Conservation (phyloP, 2,113 vertebrate species). For the Microcebus lehilahytsara region DNA sequence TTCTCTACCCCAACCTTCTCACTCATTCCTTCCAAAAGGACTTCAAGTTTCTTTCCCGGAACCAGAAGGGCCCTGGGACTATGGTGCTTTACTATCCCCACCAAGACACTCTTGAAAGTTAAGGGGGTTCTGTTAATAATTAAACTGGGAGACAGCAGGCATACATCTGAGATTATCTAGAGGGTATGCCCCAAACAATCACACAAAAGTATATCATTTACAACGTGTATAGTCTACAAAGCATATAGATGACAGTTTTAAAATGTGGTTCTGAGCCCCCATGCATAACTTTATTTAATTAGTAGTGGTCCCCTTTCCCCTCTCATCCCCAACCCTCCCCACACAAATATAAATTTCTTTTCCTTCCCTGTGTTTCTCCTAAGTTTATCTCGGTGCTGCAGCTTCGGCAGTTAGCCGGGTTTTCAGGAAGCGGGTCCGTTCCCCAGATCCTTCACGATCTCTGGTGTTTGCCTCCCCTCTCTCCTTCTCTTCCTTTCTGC, state of each 20-base stretch:
- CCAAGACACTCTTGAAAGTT: not conserved
- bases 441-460: not conserved
- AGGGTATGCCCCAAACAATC: not conserved
- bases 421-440: not conserved
- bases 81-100: not conserved
- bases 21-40: not conserved
- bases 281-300: not conserved
- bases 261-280: not conserved
- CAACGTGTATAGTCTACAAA: not conserved
- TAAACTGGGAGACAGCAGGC: not conserved
- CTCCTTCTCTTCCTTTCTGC: not conserved
- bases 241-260: not conserved
- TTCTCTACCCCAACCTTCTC: not conserved
- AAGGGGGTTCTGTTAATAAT: not conserved
- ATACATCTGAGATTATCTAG: not conserved
- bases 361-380: not conserved
- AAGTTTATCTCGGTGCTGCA: not conserved
- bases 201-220: not conserved
- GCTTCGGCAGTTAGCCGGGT: not conserved
- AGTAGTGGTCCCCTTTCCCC: not conserved
- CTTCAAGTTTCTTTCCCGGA: not conserved
- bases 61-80: not conserved
- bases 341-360: not conserved
- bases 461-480: not conserved
- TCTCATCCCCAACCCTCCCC: rapidly evolving